Percentiles rank a stretch among this genome's conserved stretches.
phyloP scores from a whole-genome alignment of 2,113 vertebrate genomes.

The Gnathonemus longibarbis region DNA sequence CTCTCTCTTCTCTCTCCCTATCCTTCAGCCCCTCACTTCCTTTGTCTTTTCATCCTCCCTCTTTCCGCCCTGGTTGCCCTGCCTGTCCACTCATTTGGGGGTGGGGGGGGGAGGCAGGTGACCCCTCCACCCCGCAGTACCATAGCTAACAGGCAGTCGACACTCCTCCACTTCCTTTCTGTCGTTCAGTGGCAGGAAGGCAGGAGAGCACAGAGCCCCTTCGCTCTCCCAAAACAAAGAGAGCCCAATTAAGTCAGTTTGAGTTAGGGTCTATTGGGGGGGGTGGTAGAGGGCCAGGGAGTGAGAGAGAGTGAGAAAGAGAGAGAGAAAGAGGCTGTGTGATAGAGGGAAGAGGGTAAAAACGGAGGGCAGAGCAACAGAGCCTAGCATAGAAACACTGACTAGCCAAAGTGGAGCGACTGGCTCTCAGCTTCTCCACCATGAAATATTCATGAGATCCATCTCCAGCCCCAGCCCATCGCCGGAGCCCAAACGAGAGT shows the following conservation, averaged over 20 bases:
- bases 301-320: not conserved
- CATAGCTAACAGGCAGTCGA: not conserved
- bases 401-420: conserved; percentile 52
- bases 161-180: not conserved
- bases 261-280: conserved; percentile 47
- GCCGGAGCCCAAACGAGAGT: conserved; percentile 62
- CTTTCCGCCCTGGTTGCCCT: not conserved
- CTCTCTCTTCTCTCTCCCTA: not conserved
- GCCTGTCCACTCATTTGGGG: not conserved
- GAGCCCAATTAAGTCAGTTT: conserved; percentile 61
- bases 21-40: not conserved
- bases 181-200: not conserved
- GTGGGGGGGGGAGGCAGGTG: not conserved
- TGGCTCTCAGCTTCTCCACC: conserved; percentile 62
- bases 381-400: conserved; percentile 18
- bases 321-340: conserved; percentile 7
- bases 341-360: conserved; percentile 11
- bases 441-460: conserved; percentile 67
- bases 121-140: not conserved
- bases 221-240: conserved; percentile 51
- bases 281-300: not conserved
- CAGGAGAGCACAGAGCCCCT: conserved; percentile 15
- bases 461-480: conserved; percentile 57
- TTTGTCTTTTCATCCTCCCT: not conserved
- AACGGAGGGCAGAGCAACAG: not conserved